phyloP scores from a whole-genome alignment of 1,140 invertebrate species.

The Mycetomoellerius zeteki region DNA sequence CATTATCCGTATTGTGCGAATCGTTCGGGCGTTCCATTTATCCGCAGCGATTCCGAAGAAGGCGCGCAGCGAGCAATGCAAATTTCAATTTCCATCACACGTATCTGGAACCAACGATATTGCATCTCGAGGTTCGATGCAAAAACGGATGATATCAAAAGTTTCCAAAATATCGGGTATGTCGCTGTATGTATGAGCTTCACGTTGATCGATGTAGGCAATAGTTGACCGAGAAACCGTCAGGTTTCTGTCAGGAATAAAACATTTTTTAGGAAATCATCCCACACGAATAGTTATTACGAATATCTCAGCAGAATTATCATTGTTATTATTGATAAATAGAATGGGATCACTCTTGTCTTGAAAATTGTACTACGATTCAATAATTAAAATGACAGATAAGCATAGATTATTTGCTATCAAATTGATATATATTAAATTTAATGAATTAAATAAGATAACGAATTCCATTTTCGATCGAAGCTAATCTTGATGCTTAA shows the following conservation, averaged over 20 bases:
- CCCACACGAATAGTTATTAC: neutral
- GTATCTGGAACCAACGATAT: constrained; percentile 54
- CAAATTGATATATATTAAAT: neutral
- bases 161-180: constrained; percentile 58
- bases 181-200: constrained; percentile 9
- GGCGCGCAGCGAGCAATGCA: constrained; percentile 31
- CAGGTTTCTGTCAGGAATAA: neutral
- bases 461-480: too few species aligned
- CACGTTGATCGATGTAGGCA: constrained; percentile 13
- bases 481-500: too few species aligned
- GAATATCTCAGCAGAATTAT: neutral
- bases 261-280: constrained; percentile 8
- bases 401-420: neutral
- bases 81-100: constrained; percentile 71
- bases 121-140: constrained; percentile 57
- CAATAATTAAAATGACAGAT: neutral
- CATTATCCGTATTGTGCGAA: neutral
- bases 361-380: neutral
- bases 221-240: constrained; percentile 10
- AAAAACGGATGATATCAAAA: constrained; percentile 54
- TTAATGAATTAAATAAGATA: too few species aligned
- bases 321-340: neutral
- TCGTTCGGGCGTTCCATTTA: constrained; percentile 36
- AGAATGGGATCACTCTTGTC: neutral
- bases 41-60: constrained; percentile 27